Evolutionary conservation across 1,140 invertebrate species (phyloP).

Genomic region (Drosophila melanogaster): Release_6_plus_ISO1_MT NT_037436.4:22760001-22760500

Average conservation of each 20-base stretch:
- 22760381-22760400: conserved; percentile 12
- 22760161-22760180: no score
- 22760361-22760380: conserved; percentile 41
- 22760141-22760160: not conserved
- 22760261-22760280: not conserved
- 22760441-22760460: no score
- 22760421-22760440: not conserved
- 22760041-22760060: conserved; percentile 1
- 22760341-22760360: not conserved
- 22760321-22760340: not conserved
- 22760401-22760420: conserved; percentile 1
- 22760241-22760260: not conserved
- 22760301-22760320: not conserved
- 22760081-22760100: conserved; percentile 31
- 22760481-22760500: no score
- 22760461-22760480: no score
- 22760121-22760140: not conserved
- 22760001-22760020: conserved; percentile 1
- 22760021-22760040: not conserved
- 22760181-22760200: not conserved
- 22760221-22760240: conserved; percentile 1
- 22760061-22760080: conserved; percentile 36
- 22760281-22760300: not conserved
- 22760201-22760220: conserved; percentile 7
- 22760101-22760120: not conserved